Conservation (phyloP, 2,888 invertebrate species). For the Pandemis cinnamomeana region DNA sequence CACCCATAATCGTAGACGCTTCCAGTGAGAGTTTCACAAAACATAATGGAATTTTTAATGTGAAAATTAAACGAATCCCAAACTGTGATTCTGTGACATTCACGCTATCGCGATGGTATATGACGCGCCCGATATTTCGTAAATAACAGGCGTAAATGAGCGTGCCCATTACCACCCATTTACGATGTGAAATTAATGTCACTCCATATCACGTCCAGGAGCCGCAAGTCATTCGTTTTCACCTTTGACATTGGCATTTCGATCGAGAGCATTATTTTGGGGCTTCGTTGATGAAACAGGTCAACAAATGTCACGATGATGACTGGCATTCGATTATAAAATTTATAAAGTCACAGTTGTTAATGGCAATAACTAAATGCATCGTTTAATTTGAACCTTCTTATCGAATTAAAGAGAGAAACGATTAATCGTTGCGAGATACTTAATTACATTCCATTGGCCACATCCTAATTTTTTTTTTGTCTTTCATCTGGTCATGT, state of each 20-base stretch:
- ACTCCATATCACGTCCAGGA: constrained; percentile 29
- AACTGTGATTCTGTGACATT: constrained; percentile 20
- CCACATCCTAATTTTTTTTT: background rate
- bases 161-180: constrained; percentile 40
- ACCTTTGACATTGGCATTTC: constrained; percentile 42
- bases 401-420: constrained; percentile 22
- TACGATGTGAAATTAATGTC: constrained; percentile 36
- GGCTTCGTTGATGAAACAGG: constrained; percentile 40
- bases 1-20: constrained; percentile 32
- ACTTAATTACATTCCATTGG: background rate
- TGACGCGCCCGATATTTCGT: constrained; percentile 36
- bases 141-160: constrained; percentile 31
- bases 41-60: constrained; percentile 35
- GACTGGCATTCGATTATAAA: constrained; percentile 37
- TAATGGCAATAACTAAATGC: constrained; percentile 19
- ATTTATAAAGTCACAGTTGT: constrained; percentile 37
- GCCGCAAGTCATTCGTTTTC: constrained; percentile 37
- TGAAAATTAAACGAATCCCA: constrained; percentile 30
- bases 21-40: constrained; percentile 20
- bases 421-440: constrained; percentile 15
- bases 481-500: background rate
- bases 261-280: constrained; percentile 39
- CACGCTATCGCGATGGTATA: constrained; percentile 37
- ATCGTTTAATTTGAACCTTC: constrained; percentile 30
- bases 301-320: constrained; percentile 40